Conservation (phyloP, 2,113 vertebrate genomes). For the Anseranas semipalmata region DNA sequence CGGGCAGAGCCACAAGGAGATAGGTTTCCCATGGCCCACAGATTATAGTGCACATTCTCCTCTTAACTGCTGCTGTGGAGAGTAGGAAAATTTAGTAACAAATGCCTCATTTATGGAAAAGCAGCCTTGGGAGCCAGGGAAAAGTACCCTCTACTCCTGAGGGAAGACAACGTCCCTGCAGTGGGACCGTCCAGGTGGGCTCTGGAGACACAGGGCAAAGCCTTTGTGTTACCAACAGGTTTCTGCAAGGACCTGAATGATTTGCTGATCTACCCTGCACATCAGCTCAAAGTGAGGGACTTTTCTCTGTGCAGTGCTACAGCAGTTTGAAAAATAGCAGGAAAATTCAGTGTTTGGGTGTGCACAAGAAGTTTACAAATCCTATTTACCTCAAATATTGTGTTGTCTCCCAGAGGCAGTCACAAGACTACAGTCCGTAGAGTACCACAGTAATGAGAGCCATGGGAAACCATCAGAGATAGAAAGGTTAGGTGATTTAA, state of each 20-base stretch:
- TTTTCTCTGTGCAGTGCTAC: background rate
- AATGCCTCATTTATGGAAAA: background rate
- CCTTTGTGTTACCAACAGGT: background rate
- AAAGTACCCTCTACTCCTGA: background rate
- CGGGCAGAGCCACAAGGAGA: background rate
- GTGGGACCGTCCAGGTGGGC: background rate
- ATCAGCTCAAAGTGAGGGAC: background rate
- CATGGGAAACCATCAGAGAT: background rate
- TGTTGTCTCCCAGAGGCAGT: background rate
- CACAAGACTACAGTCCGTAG: background rate
- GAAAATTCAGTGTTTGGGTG: background rate
- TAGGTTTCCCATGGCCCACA: background rate
- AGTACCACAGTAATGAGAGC: background rate
- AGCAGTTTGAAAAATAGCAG: background rate
- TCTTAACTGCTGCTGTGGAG: background rate
- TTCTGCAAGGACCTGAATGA: background rate
- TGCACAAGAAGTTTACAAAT: background rate
- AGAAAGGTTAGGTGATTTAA: slow-evolving; percentile 31
- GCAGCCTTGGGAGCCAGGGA: background rate
- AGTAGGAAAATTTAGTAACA: background rate
- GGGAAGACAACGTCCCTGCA: background rate
- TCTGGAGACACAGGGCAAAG: background rate
- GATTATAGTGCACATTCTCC: background rate
- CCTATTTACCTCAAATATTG: background rate
- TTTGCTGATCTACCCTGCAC: background rate